Evolutionary conservation across 2,888 invertebrate genomes (phyloP).

Genomic region (Dendrolimus pini): DNA sequence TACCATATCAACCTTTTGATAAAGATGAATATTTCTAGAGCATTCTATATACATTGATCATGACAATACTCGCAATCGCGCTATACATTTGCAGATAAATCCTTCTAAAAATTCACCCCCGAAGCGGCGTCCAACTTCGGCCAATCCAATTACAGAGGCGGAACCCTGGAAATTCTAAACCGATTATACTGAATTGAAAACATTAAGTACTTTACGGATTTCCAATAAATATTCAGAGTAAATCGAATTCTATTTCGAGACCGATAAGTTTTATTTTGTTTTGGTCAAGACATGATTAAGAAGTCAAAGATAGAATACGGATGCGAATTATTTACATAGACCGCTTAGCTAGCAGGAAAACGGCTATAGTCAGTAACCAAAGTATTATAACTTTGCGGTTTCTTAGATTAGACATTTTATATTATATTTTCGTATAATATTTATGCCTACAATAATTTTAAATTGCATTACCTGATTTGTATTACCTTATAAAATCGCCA

Average conservation of each 20-base stretch:
- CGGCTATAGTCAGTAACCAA: constrained; percentile 64
- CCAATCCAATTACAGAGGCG: constrained; percentile 71
- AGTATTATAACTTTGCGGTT: constrained; percentile 58
- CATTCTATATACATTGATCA: too few relatives aligned
- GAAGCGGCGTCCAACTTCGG: constrained; percentile 44
- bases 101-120: constrained; percentile 56
- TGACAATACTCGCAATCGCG: constrained; percentile 15
- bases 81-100: constrained; percentile 28
- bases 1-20: too few relatives aligned
- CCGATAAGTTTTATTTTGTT: constrained; percentile 35
- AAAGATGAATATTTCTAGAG: too few relatives aligned
- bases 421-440: too few relatives aligned
- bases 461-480: too few relatives aligned
- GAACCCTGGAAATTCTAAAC: constrained; percentile 74
- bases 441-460: too few relatives aligned
- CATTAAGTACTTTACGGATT: constrained; percentile 72
- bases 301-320: constrained; percentile 67
- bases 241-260: constrained; percentile 43
- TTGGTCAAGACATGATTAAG: constrained; percentile 37
- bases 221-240: constrained; percentile 29
- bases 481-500: too few relatives aligned
- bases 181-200: constrained; percentile 76
- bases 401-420: constrained; percentile 26
- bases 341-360: constrained; percentile 52
- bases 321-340: constrained; percentile 57